Base-by-base conservation (phyloP, 2,113 vertebrate species). In the Eptesicus fuscus region DNA sequence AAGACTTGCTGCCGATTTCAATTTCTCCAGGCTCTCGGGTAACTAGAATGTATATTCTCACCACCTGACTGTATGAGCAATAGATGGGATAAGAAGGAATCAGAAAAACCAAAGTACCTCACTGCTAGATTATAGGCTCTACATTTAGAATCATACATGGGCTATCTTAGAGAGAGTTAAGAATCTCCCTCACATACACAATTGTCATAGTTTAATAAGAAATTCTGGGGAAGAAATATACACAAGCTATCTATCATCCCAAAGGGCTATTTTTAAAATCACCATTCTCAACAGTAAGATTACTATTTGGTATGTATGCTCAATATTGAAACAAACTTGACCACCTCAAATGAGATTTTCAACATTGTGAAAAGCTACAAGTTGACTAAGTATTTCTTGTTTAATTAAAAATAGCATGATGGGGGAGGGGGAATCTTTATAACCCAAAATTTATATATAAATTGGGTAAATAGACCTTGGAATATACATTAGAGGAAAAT, bases 341-440 rank as follows among this genome's bases (percentile, higher is more conserved):
- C 71, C 30, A 5, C 13, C 47, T 95, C 61, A 90, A 47, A 0
- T 59, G 42, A 93, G n/a, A 35, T 25, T 80, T 96, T 95, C 84
- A 61, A 40, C 59, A 87, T 22, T 76, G 44, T 84, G n/a, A 90
- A 96, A 91, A 23, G 59, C 37, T 86, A 51, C 16, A 74, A 51
- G 40, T 28, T 85, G 40, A 61, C 53, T 37, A 82, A 47, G 20
- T 40, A 59, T 80, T 92, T 91, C 51, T 77, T 90, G 4, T 91
- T 92, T 91, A 37, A 88, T 78, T 95, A 82, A 95, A 93, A 94
- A 88, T 9, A 82, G 40, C n/a, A 67, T 47, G 51, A 70, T 61
- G 13, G 65, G 25, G 28, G 22, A 5, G 78, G 80, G 78, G 83
- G 90, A 20, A 49, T 5, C 14, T 89, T 93, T 61, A 74, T 78